phyloP scores from a whole-genome alignment of 2,888 invertebrate genomes.

The Acanthoscelides obtectus region DNA sequence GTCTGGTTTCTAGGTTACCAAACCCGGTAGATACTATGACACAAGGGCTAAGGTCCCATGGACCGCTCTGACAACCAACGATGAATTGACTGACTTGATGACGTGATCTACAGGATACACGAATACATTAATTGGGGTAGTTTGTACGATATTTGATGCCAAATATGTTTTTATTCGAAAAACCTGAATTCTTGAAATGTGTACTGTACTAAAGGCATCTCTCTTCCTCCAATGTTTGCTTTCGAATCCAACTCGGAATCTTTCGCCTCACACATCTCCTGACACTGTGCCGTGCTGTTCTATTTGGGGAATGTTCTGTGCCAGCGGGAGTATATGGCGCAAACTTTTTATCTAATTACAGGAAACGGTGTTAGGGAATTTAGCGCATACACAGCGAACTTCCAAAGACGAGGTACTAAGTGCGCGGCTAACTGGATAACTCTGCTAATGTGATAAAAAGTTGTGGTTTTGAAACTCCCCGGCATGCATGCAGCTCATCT shows the following conservation, averaged over 20 bases:
- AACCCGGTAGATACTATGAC: too few species aligned
- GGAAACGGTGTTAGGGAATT: neutral
- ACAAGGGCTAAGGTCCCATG: too few species aligned
- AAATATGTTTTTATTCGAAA: too few species aligned
- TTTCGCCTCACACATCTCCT: neutral
- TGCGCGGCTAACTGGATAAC: neutral
- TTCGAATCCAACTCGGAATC: neutral
- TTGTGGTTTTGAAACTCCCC: neutral
- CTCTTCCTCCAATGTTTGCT: neutral
- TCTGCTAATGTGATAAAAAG: neutral
- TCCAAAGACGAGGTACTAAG: neutral
- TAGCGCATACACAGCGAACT: neutral
- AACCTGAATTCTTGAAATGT: too few species aligned
- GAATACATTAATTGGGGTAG: too few species aligned
- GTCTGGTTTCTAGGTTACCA: too few species aligned
- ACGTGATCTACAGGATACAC: too few species aligned
- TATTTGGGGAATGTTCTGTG: neutral
- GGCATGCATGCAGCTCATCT: too few species aligned
- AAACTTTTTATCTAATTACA: neutral
- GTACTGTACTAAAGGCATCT: too few species aligned
- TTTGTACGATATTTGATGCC: too few species aligned
- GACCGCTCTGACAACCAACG: too few species aligned
- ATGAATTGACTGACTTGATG: too few species aligned
- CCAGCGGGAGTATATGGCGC: neutral
- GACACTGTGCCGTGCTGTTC: neutral